Percentiles rank a stretch among this genome's conserved stretches.
These are phyloP conservation scores for Agriopis leucophaearia DNA, from an alignment of 2,888 invertebrate genomes.

Conservation along the genomic window DNA sequence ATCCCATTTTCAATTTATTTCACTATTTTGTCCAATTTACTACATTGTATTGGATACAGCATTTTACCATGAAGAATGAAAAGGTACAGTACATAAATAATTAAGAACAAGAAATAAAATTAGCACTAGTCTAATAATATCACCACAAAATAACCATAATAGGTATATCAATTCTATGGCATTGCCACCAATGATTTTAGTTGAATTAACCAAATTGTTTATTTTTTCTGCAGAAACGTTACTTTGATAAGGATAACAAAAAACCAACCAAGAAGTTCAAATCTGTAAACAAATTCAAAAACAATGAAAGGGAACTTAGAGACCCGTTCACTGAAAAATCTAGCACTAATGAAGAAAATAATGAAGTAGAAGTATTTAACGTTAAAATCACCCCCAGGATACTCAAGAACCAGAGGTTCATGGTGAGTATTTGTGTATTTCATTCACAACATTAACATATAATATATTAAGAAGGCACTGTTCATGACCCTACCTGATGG, in stretches of 20 bases:
- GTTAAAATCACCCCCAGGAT: conserved; percentile 68
- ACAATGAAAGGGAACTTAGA: conserved; percentile 21
- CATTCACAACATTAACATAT: background rate
- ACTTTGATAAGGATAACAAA: conserved; percentile 61
- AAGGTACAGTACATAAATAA: conserved; percentile 38
- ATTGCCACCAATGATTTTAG: background rate
- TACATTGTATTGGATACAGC: background rate
- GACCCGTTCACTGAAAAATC: conserved; percentile 18
- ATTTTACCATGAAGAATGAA: conserved; percentile 48
- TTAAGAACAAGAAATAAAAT: background rate
- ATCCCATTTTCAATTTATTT: background rate
- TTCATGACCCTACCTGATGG: too few relatives aligned
- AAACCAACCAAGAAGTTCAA: conserved; percentile 41
- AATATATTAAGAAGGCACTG: too few relatives aligned
- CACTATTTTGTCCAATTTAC: background rate
- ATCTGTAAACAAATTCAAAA: conserved; percentile 34
- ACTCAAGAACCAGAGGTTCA: conserved; percentile 59
- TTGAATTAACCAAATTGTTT: background rate
- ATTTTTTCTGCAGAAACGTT: conserved; percentile 54
- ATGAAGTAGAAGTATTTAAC: conserved; percentile 70
- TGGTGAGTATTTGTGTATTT: conserved; percentile 53
- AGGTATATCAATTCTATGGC: background rate
- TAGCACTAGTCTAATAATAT: background rate
- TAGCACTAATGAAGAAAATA: conserved; percentile 29
- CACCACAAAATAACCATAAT: background rate